phyloP scores from a whole-genome alignment of 2,888 invertebrate species.

The Cryptosula pallasiana region DNA sequence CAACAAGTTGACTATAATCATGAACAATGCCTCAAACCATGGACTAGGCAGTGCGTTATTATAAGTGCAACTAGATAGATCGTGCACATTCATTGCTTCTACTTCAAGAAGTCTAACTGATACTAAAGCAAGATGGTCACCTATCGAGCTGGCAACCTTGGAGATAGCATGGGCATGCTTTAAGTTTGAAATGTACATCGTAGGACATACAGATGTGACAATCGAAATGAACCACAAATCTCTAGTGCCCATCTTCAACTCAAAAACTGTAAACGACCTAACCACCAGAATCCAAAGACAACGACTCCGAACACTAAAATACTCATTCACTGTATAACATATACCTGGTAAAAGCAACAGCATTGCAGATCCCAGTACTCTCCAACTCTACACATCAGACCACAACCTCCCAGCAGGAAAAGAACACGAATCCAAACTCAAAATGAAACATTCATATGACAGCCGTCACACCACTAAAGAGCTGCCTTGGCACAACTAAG shows the following conservation, averaged over 20 bases:
- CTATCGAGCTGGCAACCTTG: not conserved
- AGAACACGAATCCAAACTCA: constrained; percentile 6
- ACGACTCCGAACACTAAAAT: constrained; percentile 3
- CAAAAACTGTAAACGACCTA: not conserved
- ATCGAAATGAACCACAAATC: not conserved
- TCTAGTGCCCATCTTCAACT: constrained; percentile 4
- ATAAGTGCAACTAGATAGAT: not conserved
- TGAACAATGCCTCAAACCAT: not conserved
- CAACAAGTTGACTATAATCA: not conserved
- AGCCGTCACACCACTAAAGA: not conserved
- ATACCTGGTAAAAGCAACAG: not conserved
- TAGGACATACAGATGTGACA: constrained; percentile 13
- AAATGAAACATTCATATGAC: constrained; percentile 5
- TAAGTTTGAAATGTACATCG: not conserved
- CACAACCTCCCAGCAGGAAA: not conserved
- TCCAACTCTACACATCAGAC: not conserved
- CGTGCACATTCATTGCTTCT: not conserved
- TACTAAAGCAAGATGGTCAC: not conserved
- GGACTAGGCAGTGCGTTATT: not conserved
- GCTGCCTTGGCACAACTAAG: not conserved
- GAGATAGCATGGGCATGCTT: not conserved
- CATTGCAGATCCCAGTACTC: not conserved
- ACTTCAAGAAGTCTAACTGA: not conserved
- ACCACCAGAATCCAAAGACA: constrained; percentile 14
- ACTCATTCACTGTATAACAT: constrained; percentile 7